Evolutionary conservation across 2,113 vertebrate species (phyloP).

Genomic region (Chaetura pelagica): DNA sequence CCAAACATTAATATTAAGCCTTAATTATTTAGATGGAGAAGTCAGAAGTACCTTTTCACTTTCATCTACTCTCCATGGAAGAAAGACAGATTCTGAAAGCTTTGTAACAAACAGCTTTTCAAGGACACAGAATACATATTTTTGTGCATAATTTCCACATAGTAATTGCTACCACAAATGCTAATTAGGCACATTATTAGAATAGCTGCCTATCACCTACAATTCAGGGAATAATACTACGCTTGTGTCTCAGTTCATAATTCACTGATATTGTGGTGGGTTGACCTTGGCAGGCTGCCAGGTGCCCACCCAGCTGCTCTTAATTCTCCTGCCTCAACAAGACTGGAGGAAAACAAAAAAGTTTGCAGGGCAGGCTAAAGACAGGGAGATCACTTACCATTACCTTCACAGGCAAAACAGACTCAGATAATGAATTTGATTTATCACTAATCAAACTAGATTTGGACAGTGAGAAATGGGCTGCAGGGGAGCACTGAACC

Average conservation of each 20-base stretch:
- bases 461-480: neutral
- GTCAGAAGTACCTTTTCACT: neutral
- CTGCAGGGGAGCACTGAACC: accelerated
- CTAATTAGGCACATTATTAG: neutral
- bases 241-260: accelerated
- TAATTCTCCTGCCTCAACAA: accelerated
- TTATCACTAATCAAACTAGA: neutral
- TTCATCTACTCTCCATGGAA: neutral
- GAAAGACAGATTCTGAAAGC: neutral
- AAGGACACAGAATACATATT: neutral
- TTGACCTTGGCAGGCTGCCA: no score
- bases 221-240: neutral
- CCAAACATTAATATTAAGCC: neutral
- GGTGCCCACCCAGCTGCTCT: neutral
- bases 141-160: neutral
- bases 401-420: neutral
- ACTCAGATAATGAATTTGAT: accelerated
- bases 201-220: neutral
- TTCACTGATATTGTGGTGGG: accelerated
- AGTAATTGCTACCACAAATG: neutral
- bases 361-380: neutral
- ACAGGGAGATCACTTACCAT: no score
- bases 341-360: neutral
- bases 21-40: neutral
- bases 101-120: neutral